Evolutionary conservation across 2,888 invertebrate genomes (phyloP).

Genomic region (Rotaria magnacalcarata): DNA sequence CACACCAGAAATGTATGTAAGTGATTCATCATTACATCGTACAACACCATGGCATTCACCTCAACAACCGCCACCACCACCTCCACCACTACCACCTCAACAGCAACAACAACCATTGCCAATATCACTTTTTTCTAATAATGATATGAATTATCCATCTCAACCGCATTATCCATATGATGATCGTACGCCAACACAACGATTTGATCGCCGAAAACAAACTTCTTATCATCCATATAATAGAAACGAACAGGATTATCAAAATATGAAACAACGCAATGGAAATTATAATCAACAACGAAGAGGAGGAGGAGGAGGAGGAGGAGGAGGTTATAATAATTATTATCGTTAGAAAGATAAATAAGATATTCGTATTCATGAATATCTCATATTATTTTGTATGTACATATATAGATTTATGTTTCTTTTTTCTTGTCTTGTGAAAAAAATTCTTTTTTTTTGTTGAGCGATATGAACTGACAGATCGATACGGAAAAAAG

Average conservation of each 20-base stretch:
- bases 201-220: not conserved
- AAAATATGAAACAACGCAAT: not conserved
- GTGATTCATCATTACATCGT: conserved; percentile 18
- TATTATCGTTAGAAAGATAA: not conserved
- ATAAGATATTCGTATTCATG: not conserved
- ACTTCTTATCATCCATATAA: not conserved
- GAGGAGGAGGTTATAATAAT: not conserved
- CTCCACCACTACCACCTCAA: not conserved
- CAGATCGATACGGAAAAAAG: not conserved
- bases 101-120: not conserved
- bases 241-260: conserved; percentile 5
- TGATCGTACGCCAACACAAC: not conserved
- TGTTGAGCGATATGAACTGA: not conserved
- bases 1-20: not conserved
- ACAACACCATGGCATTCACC: not conserved
- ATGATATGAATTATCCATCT: not conserved
- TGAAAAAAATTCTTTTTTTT: not conserved
- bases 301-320: conserved; percentile 6
- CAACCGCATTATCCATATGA: not conserved
- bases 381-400: conserved; percentile 11
- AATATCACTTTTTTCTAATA: not conserved
- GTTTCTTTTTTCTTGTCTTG: conserved; percentile 18
- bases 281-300: conserved; percentile 14
- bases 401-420: conserved; percentile 26
- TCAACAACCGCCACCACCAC: too few species aligned